phyloP scores from a whole-genome alignment of 2,113 vertebrate species.

The Pogona vitticeps region DNA sequence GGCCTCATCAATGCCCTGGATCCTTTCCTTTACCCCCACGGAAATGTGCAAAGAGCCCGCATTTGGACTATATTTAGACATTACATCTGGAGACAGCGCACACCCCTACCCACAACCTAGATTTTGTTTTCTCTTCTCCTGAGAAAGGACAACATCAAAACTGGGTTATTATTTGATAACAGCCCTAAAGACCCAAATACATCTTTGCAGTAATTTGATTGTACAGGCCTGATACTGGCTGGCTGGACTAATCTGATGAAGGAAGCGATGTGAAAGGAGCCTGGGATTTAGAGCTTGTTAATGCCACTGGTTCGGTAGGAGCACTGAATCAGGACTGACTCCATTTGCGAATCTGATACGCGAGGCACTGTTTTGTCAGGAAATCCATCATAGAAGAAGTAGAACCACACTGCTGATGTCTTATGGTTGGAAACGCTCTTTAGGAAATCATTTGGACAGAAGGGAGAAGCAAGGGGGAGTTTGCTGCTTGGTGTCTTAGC shows the following conservation, averaged over 20 bases:
- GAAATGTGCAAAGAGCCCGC: too few relatives aligned
- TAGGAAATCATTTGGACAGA: slow-evolving; percentile 13
- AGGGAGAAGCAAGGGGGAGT: neutral
- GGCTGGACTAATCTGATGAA: neutral
- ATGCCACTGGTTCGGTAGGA: neutral
- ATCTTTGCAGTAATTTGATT: neutral
- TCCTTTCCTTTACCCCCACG: too few relatives aligned
- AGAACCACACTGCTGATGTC: neutral
- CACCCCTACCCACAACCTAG: neutral
- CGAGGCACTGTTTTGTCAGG: neutral
- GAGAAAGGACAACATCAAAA: neutral
- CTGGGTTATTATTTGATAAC: neutral
- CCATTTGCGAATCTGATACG: neutral
- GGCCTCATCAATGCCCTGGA: too few relatives aligned
- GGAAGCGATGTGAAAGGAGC: neutral
- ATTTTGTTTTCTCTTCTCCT: neutral
- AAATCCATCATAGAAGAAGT: neutral
- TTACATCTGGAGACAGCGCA: too few relatives aligned
- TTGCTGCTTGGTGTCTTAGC: slow-evolving; percentile 4
- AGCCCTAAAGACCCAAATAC: neutral
- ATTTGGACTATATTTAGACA: too few relatives aligned
- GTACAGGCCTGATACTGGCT: neutral
- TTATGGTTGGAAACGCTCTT: slow-evolving; percentile 20
- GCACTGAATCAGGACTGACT: neutral
- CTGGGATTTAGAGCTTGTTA: neutral